Evolutionary conservation across 2,888 invertebrate genomes (phyloP).

Genomic region (Operophtera brumata): DNA sequence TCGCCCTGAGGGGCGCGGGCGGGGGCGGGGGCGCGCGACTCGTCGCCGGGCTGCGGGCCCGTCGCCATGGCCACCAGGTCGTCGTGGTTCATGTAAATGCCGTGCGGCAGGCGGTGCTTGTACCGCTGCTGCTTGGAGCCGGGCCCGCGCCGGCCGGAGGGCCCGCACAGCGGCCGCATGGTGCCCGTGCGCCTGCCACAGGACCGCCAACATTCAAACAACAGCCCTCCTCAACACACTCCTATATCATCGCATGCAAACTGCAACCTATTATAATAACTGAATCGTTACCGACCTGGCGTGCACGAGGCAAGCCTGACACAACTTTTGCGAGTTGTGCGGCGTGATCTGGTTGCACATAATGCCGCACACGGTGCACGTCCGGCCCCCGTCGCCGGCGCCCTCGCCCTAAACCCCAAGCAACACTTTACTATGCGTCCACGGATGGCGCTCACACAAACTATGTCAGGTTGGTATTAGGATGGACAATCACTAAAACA

Average conservation of each 20-base stretch:
- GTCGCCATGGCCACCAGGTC: slow-evolving; percentile 96
- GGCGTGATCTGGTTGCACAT: slow-evolving; percentile 75
- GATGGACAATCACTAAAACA: slow-evolving; percentile 41
- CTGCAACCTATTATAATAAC: slow-evolving; percentile 36
- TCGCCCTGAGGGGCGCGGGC: slow-evolving; percentile 84
- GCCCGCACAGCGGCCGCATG: slow-evolving; percentile 89
- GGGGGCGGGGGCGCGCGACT: slow-evolving; percentile 59
- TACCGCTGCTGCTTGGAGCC: slow-evolving; percentile 78
- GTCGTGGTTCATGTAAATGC: slow-evolving; percentile 98
- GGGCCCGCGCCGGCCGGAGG: slow-evolving; percentile 80
- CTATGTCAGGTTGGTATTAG: slow-evolving; percentile 33
- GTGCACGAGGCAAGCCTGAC: slow-evolving; percentile 81
- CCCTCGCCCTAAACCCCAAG: slow-evolving; percentile 78
- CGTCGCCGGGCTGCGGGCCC: slow-evolving; percentile 83
- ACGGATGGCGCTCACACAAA: slow-evolving; percentile 37
- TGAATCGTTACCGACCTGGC: slow-evolving; percentile 76
- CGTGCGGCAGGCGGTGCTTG: slow-evolving; percentile 95
- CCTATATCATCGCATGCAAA: slow-evolving; percentile 47
- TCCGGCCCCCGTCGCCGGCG: slow-evolving; percentile 71
- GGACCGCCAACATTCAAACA: slow-evolving; percentile 66
- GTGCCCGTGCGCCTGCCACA: slow-evolving; percentile 88
- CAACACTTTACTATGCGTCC: slow-evolving; percentile 64
- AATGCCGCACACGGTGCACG: slow-evolving; percentile 78
- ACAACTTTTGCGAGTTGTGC: slow-evolving; percentile 78
- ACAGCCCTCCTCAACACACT: slow-evolving; percentile 44